phyloP scores from a whole-genome alignment of 2,113 vertebrate genomes.

The Atrichornis clamosus region DNA sequence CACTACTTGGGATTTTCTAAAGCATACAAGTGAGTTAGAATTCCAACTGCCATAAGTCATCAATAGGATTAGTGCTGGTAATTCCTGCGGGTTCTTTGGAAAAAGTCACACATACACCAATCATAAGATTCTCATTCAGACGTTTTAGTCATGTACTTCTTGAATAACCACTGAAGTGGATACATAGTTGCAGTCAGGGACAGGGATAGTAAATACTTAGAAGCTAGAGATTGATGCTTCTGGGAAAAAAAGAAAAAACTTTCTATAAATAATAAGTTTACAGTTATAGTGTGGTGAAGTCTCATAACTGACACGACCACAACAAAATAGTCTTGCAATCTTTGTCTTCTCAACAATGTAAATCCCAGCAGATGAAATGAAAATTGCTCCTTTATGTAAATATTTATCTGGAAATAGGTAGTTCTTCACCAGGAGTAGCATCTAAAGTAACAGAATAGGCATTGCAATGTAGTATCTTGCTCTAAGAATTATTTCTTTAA shows the following conservation, averaged over 20 bases:
- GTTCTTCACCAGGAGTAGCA: background rate
- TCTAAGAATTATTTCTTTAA: background rate
- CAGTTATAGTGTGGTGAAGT: background rate
- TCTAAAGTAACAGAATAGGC: background rate
- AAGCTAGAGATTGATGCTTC: background rate
- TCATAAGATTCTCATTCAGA: background rate
- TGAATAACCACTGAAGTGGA: background rate
- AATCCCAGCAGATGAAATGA: background rate
- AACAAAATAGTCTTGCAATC: background rate
- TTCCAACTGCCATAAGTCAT: background rate
- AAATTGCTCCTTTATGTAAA: background rate
- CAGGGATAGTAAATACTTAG: background rate
- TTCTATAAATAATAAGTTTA: background rate
- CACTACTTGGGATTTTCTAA: background rate
- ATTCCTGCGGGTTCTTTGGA: background rate
- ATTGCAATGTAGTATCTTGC: background rate
- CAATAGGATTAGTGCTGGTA: background rate
- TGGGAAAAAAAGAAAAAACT: background rate
- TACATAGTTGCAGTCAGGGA: background rate
- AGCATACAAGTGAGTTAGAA: background rate
- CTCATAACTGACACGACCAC: background rate
- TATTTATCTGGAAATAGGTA: background rate
- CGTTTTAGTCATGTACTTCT: background rate
- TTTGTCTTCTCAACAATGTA: background rate
- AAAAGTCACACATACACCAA: background rate